Base-by-base conservation (phyloP, 1,140 invertebrate genomes). In the Cecropterus lyciades region DNA sequence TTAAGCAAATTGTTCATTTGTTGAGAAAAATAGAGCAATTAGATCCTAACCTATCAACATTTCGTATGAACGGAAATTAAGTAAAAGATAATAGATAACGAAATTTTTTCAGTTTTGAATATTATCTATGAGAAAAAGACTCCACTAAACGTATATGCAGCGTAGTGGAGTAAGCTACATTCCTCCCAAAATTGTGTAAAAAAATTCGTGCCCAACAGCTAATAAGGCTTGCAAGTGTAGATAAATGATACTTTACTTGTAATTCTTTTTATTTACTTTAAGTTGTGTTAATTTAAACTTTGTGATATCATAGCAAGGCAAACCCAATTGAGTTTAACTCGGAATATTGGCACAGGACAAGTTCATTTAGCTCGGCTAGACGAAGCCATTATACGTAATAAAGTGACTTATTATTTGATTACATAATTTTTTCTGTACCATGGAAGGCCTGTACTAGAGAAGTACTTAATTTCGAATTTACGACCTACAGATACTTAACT, bases 351-450 rank as follows among this genome's bases (percentile, higher is more conserved):
- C 9, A 37, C 40, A 45, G 17, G 40, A 45, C 40, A 57, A 57
- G 20, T 14, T 45, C 20, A 45, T 57, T 45, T 57, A 45, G 6
- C n/a, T 11, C 17, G 40, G 40, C 16, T 45, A 45, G 40, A 45
- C 40, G 33, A 45, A 42, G 13, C 40, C 20, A 33, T 56, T 56
- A 17, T 11, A 27, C 48, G 6, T 45, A 45, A 45, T 45, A 45
- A 45, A 45, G 42, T 4, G 33, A 37, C 30, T 33, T 33, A 7
- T 33, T 33, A 7, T 33, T 9, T 33, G 30, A 33, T 10, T 37
- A 37, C 11, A 11, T 11, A 10, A 37, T 37, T 37, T 30, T 8
- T 30, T 8, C 33, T 37, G 11, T 11, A 11, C 10, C 33, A 3
- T 6, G 7, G 33, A 37, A 11, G 7, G 1, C 10, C 7, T 30